Evolutionary conservation across 2,113 vertebrate genomes (phyloP).

Genomic region (Sporophila hypoxantha): DNA sequence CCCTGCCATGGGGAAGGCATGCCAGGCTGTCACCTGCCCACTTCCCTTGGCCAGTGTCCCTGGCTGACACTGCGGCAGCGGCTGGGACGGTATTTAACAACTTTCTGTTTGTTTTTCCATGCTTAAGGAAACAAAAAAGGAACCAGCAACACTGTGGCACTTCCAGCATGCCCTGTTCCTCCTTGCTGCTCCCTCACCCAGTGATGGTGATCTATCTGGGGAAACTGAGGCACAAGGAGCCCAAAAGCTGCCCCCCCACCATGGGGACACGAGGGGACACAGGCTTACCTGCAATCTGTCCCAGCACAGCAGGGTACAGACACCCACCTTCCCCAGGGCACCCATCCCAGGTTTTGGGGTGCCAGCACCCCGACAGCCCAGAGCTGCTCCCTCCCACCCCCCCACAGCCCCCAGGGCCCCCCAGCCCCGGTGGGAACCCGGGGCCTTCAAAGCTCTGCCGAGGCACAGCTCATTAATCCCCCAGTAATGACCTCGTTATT

Average conservation of each 20-base stretch:
- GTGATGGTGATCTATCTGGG: not conserved
- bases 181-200: fast-evolving
- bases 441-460: not conserved
- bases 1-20: fast-evolving
- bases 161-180: fast-evolving
- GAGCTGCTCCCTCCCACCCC: not conserved
- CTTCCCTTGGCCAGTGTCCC: not conserved
- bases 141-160: not conserved
- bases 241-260: not conserved
- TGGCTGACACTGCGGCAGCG: not conserved
- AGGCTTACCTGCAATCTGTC: not conserved
- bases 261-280: not conserved
- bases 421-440: not conserved
- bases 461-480: constrained; percentile 31
- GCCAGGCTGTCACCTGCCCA: not conserved
- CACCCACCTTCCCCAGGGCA: not conserved
- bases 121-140: not conserved
- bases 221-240: not conserved
- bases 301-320: not conserved
- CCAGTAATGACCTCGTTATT: constrained; percentile 48
- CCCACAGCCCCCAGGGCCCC: fast-evolving
- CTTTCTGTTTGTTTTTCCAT: not conserved
- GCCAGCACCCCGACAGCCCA: not conserved
- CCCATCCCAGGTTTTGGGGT: not conserved
- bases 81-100: not conserved